A percentile compares a stretch with the other conserved stretches of the same genome.
Evolutionary conservation across 2,113 vertebrate genomes (phyloP).

Genomic region (Polypterus bichir): DNA sequence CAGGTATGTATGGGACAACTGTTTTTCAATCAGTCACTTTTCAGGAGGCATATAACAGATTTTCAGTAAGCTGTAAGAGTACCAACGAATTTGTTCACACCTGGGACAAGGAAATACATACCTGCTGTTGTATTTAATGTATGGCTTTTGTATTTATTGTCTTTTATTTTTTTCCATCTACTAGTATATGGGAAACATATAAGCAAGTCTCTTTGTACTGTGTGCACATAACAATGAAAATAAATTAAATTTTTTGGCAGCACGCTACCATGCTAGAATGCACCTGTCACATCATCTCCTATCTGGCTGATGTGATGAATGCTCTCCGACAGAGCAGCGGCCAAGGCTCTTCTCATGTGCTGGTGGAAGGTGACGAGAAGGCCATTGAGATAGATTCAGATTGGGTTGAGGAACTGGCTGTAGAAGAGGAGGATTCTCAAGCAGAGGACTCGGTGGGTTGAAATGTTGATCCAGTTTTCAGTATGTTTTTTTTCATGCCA

Average conservation of each 20-base stretch:
- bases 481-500: slow-evolving; percentile 6
- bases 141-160: no score
- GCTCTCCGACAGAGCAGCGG: slow-evolving; percentile 76
- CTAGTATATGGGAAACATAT: no score
- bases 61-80: no score
- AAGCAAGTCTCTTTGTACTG: no score
- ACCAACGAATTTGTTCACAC: no score
- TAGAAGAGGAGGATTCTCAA: slow-evolving; percentile 94
- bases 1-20: no score
- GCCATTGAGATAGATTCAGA: slow-evolving; percentile 94
- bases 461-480: not conserved
- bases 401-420: slow-evolving; percentile 93
- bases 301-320: slow-evolving; percentile 92
- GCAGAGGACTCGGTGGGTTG: slow-evolving; percentile 85
- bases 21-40: no score
- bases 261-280: slow-evolving; percentile 88
- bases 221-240: no score
- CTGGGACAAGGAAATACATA: no score
- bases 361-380: slow-evolving; percentile 84
- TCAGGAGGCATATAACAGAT: no score
- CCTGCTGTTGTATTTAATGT: no score
- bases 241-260: slow-evolving; percentile 32
- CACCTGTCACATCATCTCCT: slow-evolving; percentile 89
- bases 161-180: no score
- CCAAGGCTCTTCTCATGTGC: slow-evolving; percentile 74